These are phyloP conservation scores for Thunnus thynnus DNA, from an alignment of 2,113 vertebrate species.

Conservation along the genomic window DNA sequence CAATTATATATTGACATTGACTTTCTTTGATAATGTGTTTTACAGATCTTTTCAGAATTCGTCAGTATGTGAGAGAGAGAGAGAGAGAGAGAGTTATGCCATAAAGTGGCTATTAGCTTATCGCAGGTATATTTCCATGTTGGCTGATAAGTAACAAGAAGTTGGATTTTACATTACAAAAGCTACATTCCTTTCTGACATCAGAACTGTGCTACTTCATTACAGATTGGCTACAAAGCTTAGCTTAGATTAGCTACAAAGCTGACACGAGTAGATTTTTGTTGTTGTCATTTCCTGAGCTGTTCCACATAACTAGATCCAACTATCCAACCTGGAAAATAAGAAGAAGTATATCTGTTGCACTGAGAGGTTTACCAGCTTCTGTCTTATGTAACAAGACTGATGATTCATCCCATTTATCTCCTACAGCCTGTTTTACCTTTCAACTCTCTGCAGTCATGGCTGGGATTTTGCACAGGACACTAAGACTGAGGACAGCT, in stretches of 20 bases:
- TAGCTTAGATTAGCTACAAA: not conserved
- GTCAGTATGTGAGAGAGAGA: not conserved
- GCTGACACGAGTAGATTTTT: not conserved
- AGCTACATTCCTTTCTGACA: too few relatives aligned
- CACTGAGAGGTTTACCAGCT: not conserved
- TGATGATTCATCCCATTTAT: not conserved
- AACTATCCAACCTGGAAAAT: too few relatives aligned
- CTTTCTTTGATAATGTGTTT: not conserved
- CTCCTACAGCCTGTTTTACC: slow-evolving; percentile 24
- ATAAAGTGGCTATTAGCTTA: too few relatives aligned
- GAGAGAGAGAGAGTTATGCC: too few relatives aligned
- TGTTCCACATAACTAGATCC: too few relatives aligned
- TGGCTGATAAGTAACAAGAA: not conserved
- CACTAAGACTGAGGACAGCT: slow-evolving; percentile 45
- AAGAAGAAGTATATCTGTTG: not conserved
- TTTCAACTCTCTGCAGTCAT: slow-evolving; percentile 51
- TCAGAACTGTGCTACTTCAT: too few relatives aligned
- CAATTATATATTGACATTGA: too few relatives aligned
- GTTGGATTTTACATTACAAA: too few relatives aligned
- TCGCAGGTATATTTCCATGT: too few relatives aligned
- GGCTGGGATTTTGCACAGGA: slow-evolving; percentile 58
- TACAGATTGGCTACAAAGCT: too few relatives aligned
- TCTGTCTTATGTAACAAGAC: not conserved
- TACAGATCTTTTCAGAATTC: too few relatives aligned
- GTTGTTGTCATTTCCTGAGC: not conserved